These are phyloP conservation scores for Isichthys henryi DNA, from an alignment of 2,113 vertebrate species.

Conservation along the genomic window DNA sequence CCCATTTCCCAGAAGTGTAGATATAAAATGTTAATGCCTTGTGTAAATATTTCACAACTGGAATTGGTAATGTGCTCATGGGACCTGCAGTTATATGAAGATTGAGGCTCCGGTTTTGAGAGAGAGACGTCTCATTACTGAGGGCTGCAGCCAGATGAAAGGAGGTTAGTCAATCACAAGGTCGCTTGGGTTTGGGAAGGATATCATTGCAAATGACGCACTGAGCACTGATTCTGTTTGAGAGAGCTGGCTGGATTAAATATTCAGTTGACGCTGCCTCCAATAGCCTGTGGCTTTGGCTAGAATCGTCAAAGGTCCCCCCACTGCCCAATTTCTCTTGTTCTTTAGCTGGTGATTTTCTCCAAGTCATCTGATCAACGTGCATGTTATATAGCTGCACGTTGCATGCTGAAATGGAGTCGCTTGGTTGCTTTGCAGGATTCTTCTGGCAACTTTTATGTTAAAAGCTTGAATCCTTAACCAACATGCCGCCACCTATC, in stretches of 20 bases:
- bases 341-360: not conserved
- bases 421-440: not conserved
- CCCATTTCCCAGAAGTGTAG: slow-evolving; percentile 1
- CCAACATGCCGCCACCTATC: not conserved
- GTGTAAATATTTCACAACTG: not conserved
- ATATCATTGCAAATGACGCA: not conserved
- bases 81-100: not conserved
- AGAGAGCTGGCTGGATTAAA: not conserved
- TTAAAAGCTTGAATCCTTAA: not conserved
- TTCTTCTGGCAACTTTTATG: not conserved
- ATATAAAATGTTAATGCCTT: slow-evolving; percentile 5
- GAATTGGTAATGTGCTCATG: not conserved
- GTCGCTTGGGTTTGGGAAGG: not conserved
- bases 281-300: not conserved
- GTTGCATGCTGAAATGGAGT: not conserved
- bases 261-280: not conserved
- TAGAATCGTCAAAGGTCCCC: not conserved
- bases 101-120: not conserved
- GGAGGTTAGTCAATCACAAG: not conserved
- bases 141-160: not conserved
- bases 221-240: not conserved
- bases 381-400: not conserved
- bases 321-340: not conserved
- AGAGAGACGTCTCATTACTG: not conserved
- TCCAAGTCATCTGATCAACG: not conserved